phyloP scores from a whole-genome alignment of 2,888 invertebrate species.

The Torymus tubicola region DNA sequence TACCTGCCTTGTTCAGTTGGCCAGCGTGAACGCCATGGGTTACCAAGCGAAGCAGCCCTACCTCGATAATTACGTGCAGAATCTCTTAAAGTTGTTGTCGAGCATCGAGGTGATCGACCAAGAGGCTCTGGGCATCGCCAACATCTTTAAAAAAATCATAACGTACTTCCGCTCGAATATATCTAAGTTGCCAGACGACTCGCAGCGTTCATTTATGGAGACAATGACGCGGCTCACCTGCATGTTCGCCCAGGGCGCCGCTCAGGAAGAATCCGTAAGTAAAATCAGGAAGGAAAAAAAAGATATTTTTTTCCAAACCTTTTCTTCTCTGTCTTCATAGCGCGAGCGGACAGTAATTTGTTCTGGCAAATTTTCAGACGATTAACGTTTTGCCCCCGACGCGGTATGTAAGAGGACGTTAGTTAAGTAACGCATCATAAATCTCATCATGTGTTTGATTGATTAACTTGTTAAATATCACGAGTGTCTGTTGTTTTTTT shows the following conservation, averaged over 20 bases:
- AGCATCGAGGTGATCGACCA: slow-evolving; percentile 81
- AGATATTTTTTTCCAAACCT: too few species aligned
- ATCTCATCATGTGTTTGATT: slow-evolving; percentile 17
- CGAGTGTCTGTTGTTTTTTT: slow-evolving; percentile 52
- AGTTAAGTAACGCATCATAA: slow-evolving; percentile 48
- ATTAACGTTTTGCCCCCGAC: slow-evolving; percentile 43
- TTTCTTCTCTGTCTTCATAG: too few species aligned
- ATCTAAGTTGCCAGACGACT: slow-evolving; percentile 75
- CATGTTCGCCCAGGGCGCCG: slow-evolving; percentile 81
- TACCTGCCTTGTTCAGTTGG: slow-evolving; percentile 89
- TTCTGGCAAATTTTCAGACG: slow-evolving; percentile 52
- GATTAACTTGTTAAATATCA: slow-evolving; percentile 48
- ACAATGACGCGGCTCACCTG: slow-evolving; percentile 82
- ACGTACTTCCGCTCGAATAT: slow-evolving; percentile 79
- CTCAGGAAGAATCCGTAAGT: slow-evolving; percentile 82
- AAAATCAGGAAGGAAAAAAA: background rate
- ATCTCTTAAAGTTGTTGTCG: slow-evolving; percentile 80
- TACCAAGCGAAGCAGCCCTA: slow-evolving; percentile 78
- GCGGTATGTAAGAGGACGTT: slow-evolving; percentile 41
- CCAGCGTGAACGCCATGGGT: slow-evolving; percentile 82
- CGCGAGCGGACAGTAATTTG: slow-evolving; percentile 13
- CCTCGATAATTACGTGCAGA: slow-evolving; percentile 79
- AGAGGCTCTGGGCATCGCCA: slow-evolving; percentile 84
- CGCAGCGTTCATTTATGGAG: slow-evolving; percentile 80
- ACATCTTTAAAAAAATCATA: slow-evolving; percentile 81